Evolutionary conservation across 2,888 invertebrate species (phyloP).

Genomic region (Adelognathus sp.): DNA sequence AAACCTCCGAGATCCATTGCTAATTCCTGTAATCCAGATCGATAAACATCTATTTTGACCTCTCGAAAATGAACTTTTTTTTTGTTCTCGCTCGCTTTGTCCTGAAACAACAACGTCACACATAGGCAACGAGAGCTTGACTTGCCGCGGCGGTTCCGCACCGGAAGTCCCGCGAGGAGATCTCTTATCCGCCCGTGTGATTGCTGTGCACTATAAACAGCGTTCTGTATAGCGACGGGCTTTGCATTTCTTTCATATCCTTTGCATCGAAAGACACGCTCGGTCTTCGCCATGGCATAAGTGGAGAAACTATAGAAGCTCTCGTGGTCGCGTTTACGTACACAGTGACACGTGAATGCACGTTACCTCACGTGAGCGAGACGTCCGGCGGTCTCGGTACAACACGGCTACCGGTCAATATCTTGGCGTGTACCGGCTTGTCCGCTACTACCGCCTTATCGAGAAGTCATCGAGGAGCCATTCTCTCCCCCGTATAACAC

Average conservation of each 20-base stretch:
- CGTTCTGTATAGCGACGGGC: background rate
- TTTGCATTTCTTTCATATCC: slow-evolving; percentile 18
- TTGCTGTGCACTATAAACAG: background rate
- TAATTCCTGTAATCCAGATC: background rate
- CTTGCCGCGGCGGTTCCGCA: slow-evolving; percentile 1
- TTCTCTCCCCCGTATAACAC: background rate
- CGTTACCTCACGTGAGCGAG: slow-evolving; percentile 27
- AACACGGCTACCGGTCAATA: slow-evolving; percentile 74
- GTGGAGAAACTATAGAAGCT: background rate
- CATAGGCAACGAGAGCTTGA: background rate
- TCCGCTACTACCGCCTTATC: slow-evolving; percentile 38
- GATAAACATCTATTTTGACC: background rate
- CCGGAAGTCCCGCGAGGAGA: slow-evolving; percentile 42
- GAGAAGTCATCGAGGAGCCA: slow-evolving; percentile 14
- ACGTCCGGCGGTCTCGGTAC: slow-evolving; percentile 73
- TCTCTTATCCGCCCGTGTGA: slow-evolving; percentile 29
- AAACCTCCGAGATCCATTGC: too few species aligned
- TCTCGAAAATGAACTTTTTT: slow-evolving; percentile 1
- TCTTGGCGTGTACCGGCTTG: slow-evolving; percentile 72
- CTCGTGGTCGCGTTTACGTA: background rate
- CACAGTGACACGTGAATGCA: background rate
- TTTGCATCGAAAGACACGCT: slow-evolving; percentile 13
- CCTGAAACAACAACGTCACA: background rate
- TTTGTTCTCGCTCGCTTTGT: background rate
- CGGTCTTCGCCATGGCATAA: background rate